Conservation (phyloP, 2,113 vertebrate species). For the Myrmecobius fasciatus region DNA sequence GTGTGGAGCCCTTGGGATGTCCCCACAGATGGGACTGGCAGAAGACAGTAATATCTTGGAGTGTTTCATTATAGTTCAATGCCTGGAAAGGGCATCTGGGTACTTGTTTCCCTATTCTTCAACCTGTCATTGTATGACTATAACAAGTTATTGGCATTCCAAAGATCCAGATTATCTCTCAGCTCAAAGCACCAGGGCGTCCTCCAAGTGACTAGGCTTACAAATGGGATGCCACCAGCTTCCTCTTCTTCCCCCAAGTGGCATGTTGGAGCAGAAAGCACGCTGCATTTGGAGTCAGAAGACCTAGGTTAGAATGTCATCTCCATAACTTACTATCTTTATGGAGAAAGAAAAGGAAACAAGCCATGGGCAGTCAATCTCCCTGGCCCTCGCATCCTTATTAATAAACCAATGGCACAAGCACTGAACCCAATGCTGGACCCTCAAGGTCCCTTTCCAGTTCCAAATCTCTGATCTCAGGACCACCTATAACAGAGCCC, state of each 20-base stretch:
- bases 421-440: neutral
- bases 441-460: neutral
- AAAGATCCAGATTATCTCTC: constrained; percentile 57
- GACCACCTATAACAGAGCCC: neutral
- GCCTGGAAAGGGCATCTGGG: constrained; percentile 63
- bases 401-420: neutral
- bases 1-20: constrained; percentile 52
- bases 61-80: constrained; percentile 43
- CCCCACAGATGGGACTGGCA: constrained; percentile 24
- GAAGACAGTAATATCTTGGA: constrained; percentile 63
- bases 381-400: neutral
- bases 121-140: constrained; percentile 65
- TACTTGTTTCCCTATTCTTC: constrained; percentile 69
- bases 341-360: neutral
- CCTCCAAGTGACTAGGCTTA: constrained; percentile 6
- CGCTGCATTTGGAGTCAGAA: neutral
- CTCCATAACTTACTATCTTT: neutral
- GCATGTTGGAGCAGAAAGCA: neutral
- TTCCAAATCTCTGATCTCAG: neutral
- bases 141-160: constrained; percentile 55
- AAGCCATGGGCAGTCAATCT: neutral
- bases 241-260: neutral
- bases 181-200: constrained; percentile 19
- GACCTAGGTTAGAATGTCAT: neutral
- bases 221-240: neutral